Base-by-base conservation (phyloP, 2,113 vertebrate genomes). In the Philantomba maxwellii region DNA sequence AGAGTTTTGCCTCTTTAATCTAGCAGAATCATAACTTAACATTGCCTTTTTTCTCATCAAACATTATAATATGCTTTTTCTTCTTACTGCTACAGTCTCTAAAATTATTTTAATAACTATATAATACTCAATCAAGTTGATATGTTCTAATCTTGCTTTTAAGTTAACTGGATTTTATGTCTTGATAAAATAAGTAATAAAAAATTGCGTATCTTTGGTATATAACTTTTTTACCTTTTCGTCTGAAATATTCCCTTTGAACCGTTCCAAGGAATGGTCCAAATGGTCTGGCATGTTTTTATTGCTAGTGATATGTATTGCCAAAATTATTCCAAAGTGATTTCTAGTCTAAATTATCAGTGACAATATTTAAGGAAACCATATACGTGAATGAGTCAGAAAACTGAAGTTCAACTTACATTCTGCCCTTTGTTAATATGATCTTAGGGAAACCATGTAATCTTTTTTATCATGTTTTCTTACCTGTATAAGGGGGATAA, bases 91-190 rank as follows among this genome's bases (percentile, higher is more conserved):
- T 87, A 39, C 53, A 84, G 7, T 87, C 6, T 82, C 39, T 11
- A 70, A 70, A 66, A 49, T 77, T 87, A 80, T 92, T 89, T 95
- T 55, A 91, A 85, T 92, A 92, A 3, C 17, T 47, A 1, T 49
- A 78, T 91, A 51, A 80, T 23, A 43, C 39, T 43, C 39, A 78
- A 10, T 96, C 15, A 77, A 78, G 39, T 85, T 33, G 3, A 83
- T 91, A 91, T 16, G 0, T 51, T 96, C 3, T 87, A 86, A 93
- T 66, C 33, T 33, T 33, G n/a, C 43, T 78, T 95, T 93, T 62
- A 93, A 97, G 49, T 93, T 88, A 97, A 51, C 2, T 70, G 36
- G 6, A 91, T 88, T 87, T 82, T 89, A 47, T 49, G 89, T 82
- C 89, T 92, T 70, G 12, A 60, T 21, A 81, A 96, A 91, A 17